phyloP scores from a whole-genome alignment of 2,113 vertebrate genomes.

The Xiphorhynchus elegans region DNA sequence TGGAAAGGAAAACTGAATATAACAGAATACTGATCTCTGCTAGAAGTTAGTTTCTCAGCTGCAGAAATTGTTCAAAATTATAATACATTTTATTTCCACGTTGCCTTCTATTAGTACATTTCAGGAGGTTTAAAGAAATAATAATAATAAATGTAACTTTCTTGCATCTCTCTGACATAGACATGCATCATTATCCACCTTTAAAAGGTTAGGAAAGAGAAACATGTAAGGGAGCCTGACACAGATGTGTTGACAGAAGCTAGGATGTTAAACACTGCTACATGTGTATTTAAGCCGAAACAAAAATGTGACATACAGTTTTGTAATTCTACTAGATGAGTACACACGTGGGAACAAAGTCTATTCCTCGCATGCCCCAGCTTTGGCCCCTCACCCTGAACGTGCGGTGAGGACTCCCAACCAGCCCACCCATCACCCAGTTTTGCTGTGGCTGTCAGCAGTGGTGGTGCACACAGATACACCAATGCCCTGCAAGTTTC shows the following conservation, averaged over 20 bases:
- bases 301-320: background rate
- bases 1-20: background rate
- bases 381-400: background rate
- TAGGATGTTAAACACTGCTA: background rate
- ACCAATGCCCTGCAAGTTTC: background rate
- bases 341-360: background rate
- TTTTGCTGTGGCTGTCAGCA: background rate
- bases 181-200: background rate
- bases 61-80: background rate
- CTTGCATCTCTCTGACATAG: background rate
- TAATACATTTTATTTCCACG: background rate
- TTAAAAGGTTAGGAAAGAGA: background rate
- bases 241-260: background rate
- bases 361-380: background rate
- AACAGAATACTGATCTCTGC: background rate
- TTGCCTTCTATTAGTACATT: background rate
- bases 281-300: background rate
- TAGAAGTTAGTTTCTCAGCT: background rate
- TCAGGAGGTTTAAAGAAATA: background rate
- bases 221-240: background rate
- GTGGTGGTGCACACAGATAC: background rate
- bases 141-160: background rate
- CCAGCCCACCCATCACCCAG: rapidly evolving
- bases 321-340: background rate
- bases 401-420: background rate